A percentile compares a stretch with the other conserved stretches of the same genome.
These are phyloP conservation scores for Didymodactylos carnosus DNA, from an alignment of 2,888 invertebrate species.

Conservation along the genomic window DNA sequence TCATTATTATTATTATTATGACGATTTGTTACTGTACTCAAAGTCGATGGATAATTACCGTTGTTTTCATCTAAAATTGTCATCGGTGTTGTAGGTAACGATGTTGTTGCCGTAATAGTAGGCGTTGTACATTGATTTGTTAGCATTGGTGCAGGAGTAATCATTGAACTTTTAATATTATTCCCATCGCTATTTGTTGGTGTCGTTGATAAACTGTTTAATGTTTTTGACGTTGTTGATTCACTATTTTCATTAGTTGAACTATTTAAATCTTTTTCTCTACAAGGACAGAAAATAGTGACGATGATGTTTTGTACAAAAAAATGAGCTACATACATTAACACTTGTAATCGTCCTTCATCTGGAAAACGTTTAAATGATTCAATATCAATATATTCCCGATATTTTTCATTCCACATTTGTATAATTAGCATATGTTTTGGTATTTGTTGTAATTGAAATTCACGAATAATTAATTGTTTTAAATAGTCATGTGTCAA, in stretches of 20 bases:
- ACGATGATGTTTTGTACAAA: neutral
- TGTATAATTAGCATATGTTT: neutral
- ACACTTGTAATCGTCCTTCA: neutral
- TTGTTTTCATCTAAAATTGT: too few species aligned
- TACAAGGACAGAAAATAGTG: neutral
- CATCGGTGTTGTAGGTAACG: neutral
- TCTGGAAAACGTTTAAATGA: neutral
- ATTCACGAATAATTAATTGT: neutral
- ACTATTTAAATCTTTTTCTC: neutral
- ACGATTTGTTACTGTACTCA: neutral
- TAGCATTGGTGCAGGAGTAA: too few species aligned
- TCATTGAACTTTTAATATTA: too few species aligned
- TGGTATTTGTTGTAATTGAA: neutral
- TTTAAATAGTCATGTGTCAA: neutral
- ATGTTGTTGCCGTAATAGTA: neutral
- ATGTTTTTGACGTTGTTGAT: neutral
- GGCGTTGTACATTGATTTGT: neutral
- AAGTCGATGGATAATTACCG: too few species aligned
- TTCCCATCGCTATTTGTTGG: too few species aligned
- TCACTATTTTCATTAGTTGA: neutral
- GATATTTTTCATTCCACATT: neutral
- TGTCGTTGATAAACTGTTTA: neutral
- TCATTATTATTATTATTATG: neutral
- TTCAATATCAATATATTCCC: neutral
- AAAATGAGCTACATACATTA: neutral